Conservation (phyloP, 2,113 vertebrate species). For the Pipra filicauda region DNA sequence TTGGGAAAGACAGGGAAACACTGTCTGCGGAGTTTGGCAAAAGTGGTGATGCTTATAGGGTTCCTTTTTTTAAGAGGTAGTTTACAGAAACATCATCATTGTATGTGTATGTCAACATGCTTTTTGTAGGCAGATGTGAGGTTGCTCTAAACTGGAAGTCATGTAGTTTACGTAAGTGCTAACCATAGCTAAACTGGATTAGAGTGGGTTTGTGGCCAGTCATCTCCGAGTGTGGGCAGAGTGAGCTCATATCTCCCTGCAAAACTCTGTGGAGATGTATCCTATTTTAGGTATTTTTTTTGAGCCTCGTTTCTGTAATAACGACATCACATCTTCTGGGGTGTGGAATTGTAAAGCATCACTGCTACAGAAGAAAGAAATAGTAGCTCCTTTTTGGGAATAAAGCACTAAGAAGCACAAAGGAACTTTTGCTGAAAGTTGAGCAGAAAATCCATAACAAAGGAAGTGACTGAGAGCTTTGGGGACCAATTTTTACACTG, state of each 20-base stretch:
- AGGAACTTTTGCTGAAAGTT: neutral
- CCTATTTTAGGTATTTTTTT: slow-evolving; percentile 8
- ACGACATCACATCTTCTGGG: neutral
- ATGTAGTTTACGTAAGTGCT: slow-evolving; percentile 48
- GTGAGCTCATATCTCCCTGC: slow-evolving; percentile 49
- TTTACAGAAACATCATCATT: neutral
- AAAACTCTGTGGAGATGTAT: neutral
- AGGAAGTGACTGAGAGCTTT: neutral
- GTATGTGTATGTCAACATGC: neutral
- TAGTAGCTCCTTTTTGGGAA: neutral
- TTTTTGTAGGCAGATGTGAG: slow-evolving; percentile 51
- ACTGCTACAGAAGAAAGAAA: neutral
- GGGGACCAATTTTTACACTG: neutral
- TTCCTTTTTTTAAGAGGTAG: neutral
- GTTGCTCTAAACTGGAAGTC: slow-evolving; percentile 31
- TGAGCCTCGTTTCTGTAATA: neutral
- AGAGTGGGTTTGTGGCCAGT: slow-evolving; percentile 58
- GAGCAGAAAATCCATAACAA: neutral
- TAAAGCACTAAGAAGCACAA: neutral
- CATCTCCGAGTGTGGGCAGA: slow-evolving; percentile 39
- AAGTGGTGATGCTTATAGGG: neutral
- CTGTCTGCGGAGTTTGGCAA: neutral
- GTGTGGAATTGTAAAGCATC: neutral
- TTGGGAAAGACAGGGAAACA: neutral
- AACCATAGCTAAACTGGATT: slow-evolving; percentile 60